Evolutionary conservation across 2,797 vertebrate genomes (phyloP).

Genomic region (Bovichtus variegatus): DNA sequence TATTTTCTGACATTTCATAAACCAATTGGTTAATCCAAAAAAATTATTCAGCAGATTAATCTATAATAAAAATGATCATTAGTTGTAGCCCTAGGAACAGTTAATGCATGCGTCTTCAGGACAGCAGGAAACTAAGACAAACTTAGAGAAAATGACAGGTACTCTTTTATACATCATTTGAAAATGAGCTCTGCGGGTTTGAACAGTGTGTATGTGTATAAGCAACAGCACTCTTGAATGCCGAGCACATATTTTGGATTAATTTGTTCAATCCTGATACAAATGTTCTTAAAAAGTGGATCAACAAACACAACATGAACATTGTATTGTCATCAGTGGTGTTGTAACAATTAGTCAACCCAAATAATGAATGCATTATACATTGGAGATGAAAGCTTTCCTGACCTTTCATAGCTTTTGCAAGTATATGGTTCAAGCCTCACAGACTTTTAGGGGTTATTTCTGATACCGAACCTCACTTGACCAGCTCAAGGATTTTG

Average conservation of each 20-base stretch:
- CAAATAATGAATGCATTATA: not conserved
- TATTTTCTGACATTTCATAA: no score
- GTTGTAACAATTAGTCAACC: not conserved
- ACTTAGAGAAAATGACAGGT: not conserved
- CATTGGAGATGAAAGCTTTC: not conserved
- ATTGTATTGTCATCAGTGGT: not conserved
- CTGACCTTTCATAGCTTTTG: not conserved
- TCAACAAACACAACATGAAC: not conserved
- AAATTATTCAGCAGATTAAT: no score
- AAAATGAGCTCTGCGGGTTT: not conserved
- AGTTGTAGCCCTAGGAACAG: no score
- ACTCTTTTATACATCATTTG: not conserved
- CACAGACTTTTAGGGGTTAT: not conserved
- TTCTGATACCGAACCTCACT: not conserved
- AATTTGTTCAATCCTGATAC: no score
- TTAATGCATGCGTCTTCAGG: constrained; percentile 10
- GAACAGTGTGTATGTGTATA: not conserved
- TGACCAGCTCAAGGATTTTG: not conserved
- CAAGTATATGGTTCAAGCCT: not conserved
- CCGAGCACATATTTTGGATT: no score
- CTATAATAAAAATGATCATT: no score
- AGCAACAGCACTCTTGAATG: not conserved
- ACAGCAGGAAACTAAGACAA: not conserved
- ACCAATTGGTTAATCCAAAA: no score
- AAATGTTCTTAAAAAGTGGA: no score